Base-by-base conservation (phyloP, 2,888 invertebrate species). In the Phragmatobia fuliginosa region DNA sequence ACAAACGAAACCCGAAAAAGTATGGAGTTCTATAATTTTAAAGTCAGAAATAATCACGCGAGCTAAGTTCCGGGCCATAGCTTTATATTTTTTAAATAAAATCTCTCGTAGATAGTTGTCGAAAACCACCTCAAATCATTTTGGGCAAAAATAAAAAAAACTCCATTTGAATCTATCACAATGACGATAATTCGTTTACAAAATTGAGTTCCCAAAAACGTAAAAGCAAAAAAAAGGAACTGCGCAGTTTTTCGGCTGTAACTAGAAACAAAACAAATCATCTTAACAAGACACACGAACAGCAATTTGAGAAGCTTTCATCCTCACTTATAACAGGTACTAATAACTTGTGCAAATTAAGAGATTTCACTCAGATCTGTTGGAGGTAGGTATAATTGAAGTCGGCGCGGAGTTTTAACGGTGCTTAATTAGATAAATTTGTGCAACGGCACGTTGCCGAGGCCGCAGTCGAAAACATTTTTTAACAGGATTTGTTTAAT, bases 311-410 rank as follows among this genome's bases (percentile, higher is more conserved):
- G 79, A 81, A 71, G 71, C 74, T 66, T 49, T 78, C 68, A 78
- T 76, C 63, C 66, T 41, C 71, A 83, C 69, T 83, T 75, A 72
- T 74, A 77, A 69, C 82, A 83, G 80, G 82, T 83, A 81, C 81
- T 83, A 82, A 81, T 81, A 81, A 82, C 82, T 82, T 79, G 83
- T 74, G 74, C 80, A 82, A 82, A 82, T 82, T 77, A 82, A 83
- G 84, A 82, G 76, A 82, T 83, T 83, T 79, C 82, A 71, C 70
- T 79, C 76, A 80, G 77, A 83, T 83, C 83, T 83, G 80, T 80
- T 82, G 72, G 82, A 83, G 74, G 75, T 72, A 58, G 60, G 56
- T 63, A 77, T 82, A 83, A 83, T 82, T 83, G 82, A 79, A 76
- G 82, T 73, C 68, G 66, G 76, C 72, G 64, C 70, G 73, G 73